Evolutionary conservation across 2,113 vertebrate species (phyloP).

Genomic region (Patagioenas fasciata): DNA sequence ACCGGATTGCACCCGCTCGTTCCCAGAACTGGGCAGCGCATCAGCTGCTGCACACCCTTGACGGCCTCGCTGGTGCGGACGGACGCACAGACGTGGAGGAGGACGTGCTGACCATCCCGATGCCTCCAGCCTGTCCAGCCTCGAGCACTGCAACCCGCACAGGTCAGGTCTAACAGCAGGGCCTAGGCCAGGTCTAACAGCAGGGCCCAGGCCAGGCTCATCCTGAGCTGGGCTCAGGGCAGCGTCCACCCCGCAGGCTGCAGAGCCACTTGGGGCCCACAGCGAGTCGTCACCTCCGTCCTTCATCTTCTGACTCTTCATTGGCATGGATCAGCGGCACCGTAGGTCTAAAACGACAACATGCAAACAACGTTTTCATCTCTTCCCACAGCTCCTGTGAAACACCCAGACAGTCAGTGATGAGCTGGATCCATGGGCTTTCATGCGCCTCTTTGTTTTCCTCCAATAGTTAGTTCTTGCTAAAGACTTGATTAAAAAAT

Average conservation of each 20-base stretch:
- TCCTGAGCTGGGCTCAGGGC: too few species aligned
- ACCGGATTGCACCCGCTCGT: neutral
- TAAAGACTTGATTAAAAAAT: neutral
- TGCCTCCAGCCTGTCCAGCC: neutral
- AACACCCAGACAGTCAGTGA: accelerated
- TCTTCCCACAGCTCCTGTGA: neutral
- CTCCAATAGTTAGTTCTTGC: neutral
- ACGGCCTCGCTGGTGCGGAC: too few species aligned
- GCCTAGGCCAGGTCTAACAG: too few species aligned
- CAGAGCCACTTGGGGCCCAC: neutral
- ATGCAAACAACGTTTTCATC: neutral
- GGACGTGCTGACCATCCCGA: neutral
- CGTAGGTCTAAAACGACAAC: accelerated
- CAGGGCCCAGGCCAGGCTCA: too few species aligned
- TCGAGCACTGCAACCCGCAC: too few species aligned
- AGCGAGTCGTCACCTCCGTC: neutral
- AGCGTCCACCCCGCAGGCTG: too few species aligned
- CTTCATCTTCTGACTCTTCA: neutral
- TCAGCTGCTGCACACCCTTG: too few species aligned
- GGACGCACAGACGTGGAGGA: neutral
- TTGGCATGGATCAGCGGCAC: neutral
- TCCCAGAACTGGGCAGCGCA: neutral
- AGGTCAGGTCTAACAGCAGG: neutral
- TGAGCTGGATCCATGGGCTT: neutral
- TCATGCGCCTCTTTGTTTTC: neutral